Evolutionary conservation across 53 echinoderm and acorn worm genomes (phyloP).

Genomic region (Crossaster papposus): DNA sequence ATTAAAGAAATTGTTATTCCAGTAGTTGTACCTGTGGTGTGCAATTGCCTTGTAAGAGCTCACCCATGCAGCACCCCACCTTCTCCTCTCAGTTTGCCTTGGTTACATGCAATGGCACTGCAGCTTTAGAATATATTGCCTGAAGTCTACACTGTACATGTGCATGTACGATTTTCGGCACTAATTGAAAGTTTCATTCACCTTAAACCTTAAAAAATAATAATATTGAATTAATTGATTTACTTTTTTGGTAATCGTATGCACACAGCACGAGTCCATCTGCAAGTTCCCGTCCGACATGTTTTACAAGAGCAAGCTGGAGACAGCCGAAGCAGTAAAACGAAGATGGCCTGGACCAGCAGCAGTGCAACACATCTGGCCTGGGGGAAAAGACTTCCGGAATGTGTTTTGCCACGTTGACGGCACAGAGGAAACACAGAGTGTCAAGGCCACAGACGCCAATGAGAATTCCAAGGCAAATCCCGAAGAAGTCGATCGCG

Average conservation of each 20-base stretch:
- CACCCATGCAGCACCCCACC: too few species aligned
- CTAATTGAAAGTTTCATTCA: too few species aligned
- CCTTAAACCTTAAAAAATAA: background rate
- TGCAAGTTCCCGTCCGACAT: conserved; percentile 76
- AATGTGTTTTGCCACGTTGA: conserved; percentile 84
- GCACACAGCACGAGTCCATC: conserved; percentile 75
- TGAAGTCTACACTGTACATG: too few species aligned
- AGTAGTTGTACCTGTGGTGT: too few species aligned
- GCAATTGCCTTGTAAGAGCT: too few species aligned
- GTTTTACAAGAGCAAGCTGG: conserved; percentile 76
- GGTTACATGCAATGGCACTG: too few species aligned
- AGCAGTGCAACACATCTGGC: conserved; percentile 55
- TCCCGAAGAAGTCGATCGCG: conserved; percentile 73
- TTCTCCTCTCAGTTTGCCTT: too few species aligned
- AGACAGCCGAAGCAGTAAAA: conserved; percentile 69
- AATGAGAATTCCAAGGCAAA: conserved; percentile 89
- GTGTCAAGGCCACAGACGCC: conserved; percentile 77
- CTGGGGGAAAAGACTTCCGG: conserved; percentile 62
- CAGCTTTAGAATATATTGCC: too few species aligned
- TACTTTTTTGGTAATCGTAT: background rate
- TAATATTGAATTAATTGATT: background rate
- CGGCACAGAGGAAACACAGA: conserved; percentile 78
- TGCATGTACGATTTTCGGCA: too few species aligned
- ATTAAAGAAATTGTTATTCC: too few species aligned
- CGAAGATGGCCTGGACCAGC: conserved; percentile 24